These are phyloP conservation scores for Oreochromis tanganicae DNA, from an alignment of 2,113 vertebrate species.

Conservation along the genomic window DNA sequence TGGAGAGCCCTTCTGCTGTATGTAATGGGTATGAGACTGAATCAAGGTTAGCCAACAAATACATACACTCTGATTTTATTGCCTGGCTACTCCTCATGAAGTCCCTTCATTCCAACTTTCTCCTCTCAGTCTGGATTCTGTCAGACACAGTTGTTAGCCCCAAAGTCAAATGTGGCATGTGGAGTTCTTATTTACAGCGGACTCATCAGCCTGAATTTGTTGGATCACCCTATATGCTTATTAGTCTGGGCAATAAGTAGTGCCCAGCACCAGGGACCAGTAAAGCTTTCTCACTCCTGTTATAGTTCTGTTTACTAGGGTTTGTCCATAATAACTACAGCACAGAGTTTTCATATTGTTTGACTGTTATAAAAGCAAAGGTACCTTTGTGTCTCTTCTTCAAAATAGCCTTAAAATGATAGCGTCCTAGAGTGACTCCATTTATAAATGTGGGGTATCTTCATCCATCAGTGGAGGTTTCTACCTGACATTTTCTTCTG, in stretches of 20 bases:
- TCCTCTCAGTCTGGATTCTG: conserved; percentile 25
- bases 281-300: not conserved
- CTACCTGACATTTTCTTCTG: not conserved
- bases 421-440: not conserved
- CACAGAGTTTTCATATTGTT: not conserved
- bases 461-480: not conserved
- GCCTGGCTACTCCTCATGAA: conserved; percentile 18
- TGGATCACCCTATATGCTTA: conserved; percentile 28
- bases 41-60: conserved; percentile 34
- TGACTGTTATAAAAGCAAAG: not conserved
- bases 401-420: not conserved
- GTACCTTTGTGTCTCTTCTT: not conserved
- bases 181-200: conserved; percentile 25
- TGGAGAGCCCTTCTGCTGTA: conserved; percentile 4
- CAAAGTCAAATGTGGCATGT: not conserved
- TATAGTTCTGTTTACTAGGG: not conserved
- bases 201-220: conserved; percentile 5
- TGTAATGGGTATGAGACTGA: conserved; percentile 14
- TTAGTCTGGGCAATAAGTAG: conserved; percentile 10
- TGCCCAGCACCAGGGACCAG: not conserved
- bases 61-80: conserved; percentile 35
- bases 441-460: not conserved
- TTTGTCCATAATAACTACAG: not conserved
- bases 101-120: not conserved
- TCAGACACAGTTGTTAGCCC: conserved; percentile 22